Conservation (phyloP, 1,140 invertebrate species). For the Tetranychus cinnabarinus region DNA sequence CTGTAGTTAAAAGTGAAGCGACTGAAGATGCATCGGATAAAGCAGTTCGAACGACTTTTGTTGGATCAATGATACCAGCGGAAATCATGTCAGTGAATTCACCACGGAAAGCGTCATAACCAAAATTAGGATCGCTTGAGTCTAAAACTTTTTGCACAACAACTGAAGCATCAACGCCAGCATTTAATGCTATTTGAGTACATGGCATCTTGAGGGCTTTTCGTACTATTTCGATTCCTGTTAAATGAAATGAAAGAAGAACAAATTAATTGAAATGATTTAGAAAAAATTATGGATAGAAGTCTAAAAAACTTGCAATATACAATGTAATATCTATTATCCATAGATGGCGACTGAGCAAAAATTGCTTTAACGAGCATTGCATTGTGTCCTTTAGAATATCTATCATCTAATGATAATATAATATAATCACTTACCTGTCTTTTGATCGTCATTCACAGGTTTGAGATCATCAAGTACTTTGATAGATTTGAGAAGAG, state of each 20-base stretch:
- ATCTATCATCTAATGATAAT: too few relatives aligned
- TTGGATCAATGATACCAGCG: slow-evolving; percentile 95
- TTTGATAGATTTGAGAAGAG: slow-evolving; percentile 65
- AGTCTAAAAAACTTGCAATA: too few relatives aligned
- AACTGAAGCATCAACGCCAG: slow-evolving; percentile 79
- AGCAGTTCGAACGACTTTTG: slow-evolving; percentile 90
- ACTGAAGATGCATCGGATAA: slow-evolving; percentile 92
- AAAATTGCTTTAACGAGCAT: too few relatives aligned
- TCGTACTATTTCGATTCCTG: slow-evolving; percentile 41
- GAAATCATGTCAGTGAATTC: slow-evolving; percentile 93
- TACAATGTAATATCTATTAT: too few relatives aligned
- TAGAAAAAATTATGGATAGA: too few relatives aligned
- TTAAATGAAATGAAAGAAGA: not conserved
- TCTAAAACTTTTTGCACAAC: slow-evolving; percentile 54
- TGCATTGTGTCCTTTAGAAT: too few relatives aligned
- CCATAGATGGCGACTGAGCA: too few relatives aligned
- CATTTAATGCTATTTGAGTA: slow-evolving; percentile 83
- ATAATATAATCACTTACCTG: not conserved
- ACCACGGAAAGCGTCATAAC: slow-evolving; percentile 86
- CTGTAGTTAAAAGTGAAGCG: slow-evolving; percentile 85
- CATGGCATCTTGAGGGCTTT: slow-evolving; percentile 80
- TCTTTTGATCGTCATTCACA: slow-evolving; percentile 56
- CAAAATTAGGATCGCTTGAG: slow-evolving; percentile 36
- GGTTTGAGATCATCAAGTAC: slow-evolving; percentile 42
- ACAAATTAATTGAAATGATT: not conserved